Percentiles rank a stretch among this genome's conserved stretches.
These are phyloP conservation scores for Pimephales promelas DNA, from an alignment of 2,113 vertebrate genomes.

Conservation along the genomic window DNA sequence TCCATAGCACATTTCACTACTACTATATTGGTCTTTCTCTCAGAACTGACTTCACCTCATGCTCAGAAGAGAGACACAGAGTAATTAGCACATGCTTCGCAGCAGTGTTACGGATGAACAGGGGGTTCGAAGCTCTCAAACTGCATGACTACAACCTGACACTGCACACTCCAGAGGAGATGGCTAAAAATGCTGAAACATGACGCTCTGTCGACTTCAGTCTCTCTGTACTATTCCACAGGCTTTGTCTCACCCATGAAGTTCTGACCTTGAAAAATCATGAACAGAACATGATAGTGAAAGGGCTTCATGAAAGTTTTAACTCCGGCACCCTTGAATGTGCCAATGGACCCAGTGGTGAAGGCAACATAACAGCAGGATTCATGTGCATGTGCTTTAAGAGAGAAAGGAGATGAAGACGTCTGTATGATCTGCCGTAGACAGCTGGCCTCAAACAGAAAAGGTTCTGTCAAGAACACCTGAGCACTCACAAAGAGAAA, in stretches of 20 bases:
- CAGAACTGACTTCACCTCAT: constrained; percentile 2
- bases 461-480: constrained; percentile 50
- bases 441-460: constrained; percentile 47
- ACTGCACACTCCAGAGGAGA: constrained; percentile 23
- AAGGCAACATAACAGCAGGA: neutral
- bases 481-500: constrained; percentile 17
- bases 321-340: constrained; percentile 14
- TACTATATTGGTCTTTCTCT: constrained; percentile 25
- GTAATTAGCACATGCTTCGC: constrained; percentile 30
- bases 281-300: constrained; percentile 11
- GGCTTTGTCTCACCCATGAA: constrained; percentile 20
- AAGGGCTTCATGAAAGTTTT: constrained; percentile 45
- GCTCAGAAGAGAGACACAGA: constrained; percentile 30
- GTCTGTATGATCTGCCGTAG: constrained; percentile 18
- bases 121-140: constrained; percentile 1
- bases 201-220: constrained; percentile 34
- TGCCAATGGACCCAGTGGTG: neutral
- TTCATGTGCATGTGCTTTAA: neutral
- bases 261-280: neutral
- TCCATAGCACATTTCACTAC: neutral
- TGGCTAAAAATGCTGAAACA: constrained; percentile 33
- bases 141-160: constrained; percentile 22
- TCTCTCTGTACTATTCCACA: constrained; percentile 14
- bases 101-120: constrained; percentile 22
- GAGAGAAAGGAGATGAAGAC: neutral